Base-by-base conservation (phyloP, 1,140 invertebrate genomes). In the Bombus vancouverensis region DNA sequence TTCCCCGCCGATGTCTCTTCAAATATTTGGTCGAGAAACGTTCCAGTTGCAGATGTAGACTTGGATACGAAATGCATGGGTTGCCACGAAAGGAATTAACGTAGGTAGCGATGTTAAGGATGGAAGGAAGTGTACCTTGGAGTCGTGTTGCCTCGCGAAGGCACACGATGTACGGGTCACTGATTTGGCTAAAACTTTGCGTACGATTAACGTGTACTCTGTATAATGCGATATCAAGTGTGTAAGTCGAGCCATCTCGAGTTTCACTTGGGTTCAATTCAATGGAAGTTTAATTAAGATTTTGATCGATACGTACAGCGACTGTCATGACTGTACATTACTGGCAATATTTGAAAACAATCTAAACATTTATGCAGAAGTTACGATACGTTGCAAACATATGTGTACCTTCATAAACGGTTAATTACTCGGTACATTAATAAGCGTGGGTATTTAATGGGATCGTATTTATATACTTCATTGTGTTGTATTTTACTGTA, bases 61-160 rank as follows among this genome's bases (percentile, higher is more conserved):
- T 28, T 15, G n/a, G 25, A 62, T 53, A 53, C 47, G 47, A 53
- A 76, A 39, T 37, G 37, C 37, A 37, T 57, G 75, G 37, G 8
- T 65, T 42, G 57, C 15, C 13, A 39, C 15, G 53, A 39, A 77
- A 77, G 75, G 37, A 77, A 77, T 62, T 62, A 39, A 76, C 71
- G 3, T 44, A 9, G 44, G 32, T 53, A 22, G 39, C 39, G 34
- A 34, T 12, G 74, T 57, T 76, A 59, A 73, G 28, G 28, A 73
- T n/a, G 39, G 25, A 62, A 28, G 25, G 1, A 53, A 53, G 71
- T 72, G 28, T 42, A 72, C 4, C 28, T 42, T 72, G 71, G 15
- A n/a, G 34, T 4, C 37, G 22, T 28, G 37, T 39, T 28, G 37
- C 28, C 4, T 71, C 22, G 25, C 22, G 34, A 5, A 25, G 22